Percentiles rank a stretch among this genome's conserved stretches.
phyloP scores from a whole-genome alignment of 2,113 vertebrate species.

The Ranitomeya imitator region DNA sequence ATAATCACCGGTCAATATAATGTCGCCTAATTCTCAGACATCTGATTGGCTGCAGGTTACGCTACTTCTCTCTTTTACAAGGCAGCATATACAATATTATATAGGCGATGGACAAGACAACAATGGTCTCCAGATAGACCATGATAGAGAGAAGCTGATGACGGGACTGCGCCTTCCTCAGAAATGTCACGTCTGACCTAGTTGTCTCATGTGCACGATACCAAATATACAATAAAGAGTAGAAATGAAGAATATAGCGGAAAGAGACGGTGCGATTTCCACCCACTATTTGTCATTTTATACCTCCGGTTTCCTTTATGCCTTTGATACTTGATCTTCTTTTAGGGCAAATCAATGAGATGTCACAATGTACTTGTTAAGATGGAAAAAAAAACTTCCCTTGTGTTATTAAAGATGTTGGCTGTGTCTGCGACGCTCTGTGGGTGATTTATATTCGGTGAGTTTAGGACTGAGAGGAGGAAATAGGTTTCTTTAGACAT shows the following conservation, averaged over 20 bases:
- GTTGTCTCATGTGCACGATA: not conserved
- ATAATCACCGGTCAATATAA: not conserved
- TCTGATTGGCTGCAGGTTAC: not conserved
- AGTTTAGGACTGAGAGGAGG: not conserved
- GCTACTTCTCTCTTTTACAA: not conserved
- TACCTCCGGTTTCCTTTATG: constrained; percentile 7
- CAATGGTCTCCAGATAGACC: not conserved
- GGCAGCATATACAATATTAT: not conserved
- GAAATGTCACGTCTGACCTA: not conserved
- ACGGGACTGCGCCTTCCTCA: not conserved
- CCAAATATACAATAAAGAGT: not conserved
- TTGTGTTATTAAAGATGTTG: constrained; percentile 30
- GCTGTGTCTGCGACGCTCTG: not conserved
- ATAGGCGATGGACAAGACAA: not conserved
- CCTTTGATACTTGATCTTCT: constrained; percentile 26
- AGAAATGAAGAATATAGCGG: not conserved
- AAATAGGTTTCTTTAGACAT: constrained; percentile 39
- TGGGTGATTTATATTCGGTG: constrained; percentile 7
- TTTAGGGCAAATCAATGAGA: not conserved
- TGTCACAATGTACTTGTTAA: constrained; percentile 27
- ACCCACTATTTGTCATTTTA: not conserved
- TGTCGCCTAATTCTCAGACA: not conserved
- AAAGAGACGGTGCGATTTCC: not conserved
- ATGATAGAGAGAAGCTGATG: not conserved
- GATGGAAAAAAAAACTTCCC: constrained; percentile 22